Evolutionary conservation across 2,113 vertebrate genomes (phyloP).

Genomic region (Rhodinocichla rosea): DNA sequence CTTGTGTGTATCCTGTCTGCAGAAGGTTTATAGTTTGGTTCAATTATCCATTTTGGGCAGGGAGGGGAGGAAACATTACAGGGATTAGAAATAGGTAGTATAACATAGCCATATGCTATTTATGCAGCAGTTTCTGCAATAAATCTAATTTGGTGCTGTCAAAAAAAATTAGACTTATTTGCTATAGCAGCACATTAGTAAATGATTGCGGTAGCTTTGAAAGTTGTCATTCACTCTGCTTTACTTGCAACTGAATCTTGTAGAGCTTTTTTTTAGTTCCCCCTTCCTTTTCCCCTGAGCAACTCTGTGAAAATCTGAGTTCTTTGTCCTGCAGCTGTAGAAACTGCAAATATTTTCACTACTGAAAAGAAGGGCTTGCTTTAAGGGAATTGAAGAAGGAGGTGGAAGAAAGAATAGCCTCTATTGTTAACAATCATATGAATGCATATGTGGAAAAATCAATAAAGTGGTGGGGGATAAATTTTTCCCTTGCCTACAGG

Average conservation of each 20-base stretch:
- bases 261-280: neutral
- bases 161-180: conserved; percentile 82
- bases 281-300: neutral
- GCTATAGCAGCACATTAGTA: conserved; percentile 77
- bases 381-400: conserved; percentile 55
- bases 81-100: conserved; percentile 79
- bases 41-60: conserved; percentile 66
- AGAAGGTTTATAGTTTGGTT: conserved; percentile 74
- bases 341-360: conserved; percentile 62
- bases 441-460: conserved; percentile 6
- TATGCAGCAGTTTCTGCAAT: conserved; percentile 81
- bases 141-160: conserved; percentile 81
- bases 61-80: conserved; percentile 67
- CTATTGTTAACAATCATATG: conserved; percentile 32
- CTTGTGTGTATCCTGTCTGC: conserved; percentile 34
- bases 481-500: conserved; percentile 17
- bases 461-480: neutral
- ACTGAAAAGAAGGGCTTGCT: conserved; percentile 52
- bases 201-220: conserved; percentile 74
- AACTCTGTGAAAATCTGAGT: conserved; percentile 60
- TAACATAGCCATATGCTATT: conserved; percentile 81
- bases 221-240: conserved; percentile 75
- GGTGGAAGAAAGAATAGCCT: conserved; percentile 34
- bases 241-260: conserved; percentile 56
- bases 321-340: conserved; percentile 70